Conservation (phyloP, 2,888 invertebrate species). For the Dimorphilus gyrociliatus region DNA sequence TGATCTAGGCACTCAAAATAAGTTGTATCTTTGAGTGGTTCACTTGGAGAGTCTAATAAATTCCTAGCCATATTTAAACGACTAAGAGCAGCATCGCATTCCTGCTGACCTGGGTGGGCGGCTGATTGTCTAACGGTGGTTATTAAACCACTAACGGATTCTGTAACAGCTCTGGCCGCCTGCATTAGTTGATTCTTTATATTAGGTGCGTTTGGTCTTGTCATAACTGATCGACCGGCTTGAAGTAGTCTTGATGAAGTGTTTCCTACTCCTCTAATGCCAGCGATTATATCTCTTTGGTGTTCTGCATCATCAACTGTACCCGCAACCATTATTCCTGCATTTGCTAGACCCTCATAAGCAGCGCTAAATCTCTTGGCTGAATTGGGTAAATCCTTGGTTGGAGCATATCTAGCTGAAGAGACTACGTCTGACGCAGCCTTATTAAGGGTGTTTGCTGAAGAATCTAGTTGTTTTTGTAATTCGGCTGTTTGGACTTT, state of each 20-base stretch:
- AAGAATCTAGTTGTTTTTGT: constrained; percentile 64
- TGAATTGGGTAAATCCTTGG: constrained; percentile 49
- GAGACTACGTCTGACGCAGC: constrained; percentile 67
- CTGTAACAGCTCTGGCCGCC: constrained; percentile 74
- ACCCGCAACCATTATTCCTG: constrained; percentile 22
- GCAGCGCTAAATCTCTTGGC: constrained; percentile 57
- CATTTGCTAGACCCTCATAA: constrained; percentile 56
- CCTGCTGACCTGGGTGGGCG: constrained; percentile 87
- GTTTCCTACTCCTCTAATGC: constrained; percentile 68
- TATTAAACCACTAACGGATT: constrained; percentile 75
- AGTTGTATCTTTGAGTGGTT: constrained; percentile 68
- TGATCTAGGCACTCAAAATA: constrained; percentile 85
- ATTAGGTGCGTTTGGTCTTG: constrained; percentile 73
- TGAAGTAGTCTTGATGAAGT: constrained; percentile 67
- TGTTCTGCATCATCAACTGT: constrained; percentile 49
- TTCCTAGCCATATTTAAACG: constrained; percentile 48
- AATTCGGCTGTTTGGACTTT: constrained; percentile 42
- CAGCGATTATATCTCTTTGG: constrained; percentile 63
- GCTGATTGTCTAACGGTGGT: constrained; percentile 66
- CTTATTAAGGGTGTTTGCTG: constrained; percentile 65
- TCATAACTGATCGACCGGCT: constrained; percentile 72
- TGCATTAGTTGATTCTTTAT: constrained; percentile 71
- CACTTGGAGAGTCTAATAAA: constrained; percentile 45
- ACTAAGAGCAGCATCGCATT: constrained; percentile 84
- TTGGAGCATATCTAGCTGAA: constrained; percentile 51